Conservation (phyloP, 64 coral and sea anemone genomes). For the Actinia equina region DNA sequence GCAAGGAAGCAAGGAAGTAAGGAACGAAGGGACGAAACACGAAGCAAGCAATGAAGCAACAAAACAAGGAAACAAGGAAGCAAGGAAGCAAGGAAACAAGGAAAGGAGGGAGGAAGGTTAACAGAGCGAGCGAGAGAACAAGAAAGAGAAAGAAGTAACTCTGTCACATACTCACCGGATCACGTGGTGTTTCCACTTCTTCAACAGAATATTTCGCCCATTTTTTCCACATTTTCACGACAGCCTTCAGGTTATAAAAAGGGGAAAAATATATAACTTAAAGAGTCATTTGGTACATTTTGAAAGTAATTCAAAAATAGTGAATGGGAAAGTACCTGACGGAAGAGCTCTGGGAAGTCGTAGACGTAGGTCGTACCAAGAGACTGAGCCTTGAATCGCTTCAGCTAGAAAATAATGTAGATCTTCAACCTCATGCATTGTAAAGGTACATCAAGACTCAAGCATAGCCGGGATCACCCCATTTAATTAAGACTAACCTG, state of each 20-base stretch:
- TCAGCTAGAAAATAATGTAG: slow-evolving; percentile 54
- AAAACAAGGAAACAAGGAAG: too few species aligned
- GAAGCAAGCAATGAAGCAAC: too few species aligned
- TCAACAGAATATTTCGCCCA: slow-evolving; percentile 30
- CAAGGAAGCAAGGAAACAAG: too few species aligned
- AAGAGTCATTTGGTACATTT: neutral
- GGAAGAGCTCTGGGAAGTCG: slow-evolving; percentile 93
- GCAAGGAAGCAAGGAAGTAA: too few species aligned
- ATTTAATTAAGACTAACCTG: slow-evolving; percentile 43
- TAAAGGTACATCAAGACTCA: too few species aligned
- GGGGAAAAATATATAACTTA: neutral
- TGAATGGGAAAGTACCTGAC: slow-evolving; percentile 19
- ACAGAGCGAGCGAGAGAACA: too few species aligned
- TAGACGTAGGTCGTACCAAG: slow-evolving; percentile 96
- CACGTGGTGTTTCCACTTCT: slow-evolving; percentile 21
- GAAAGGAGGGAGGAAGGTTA: too few species aligned
- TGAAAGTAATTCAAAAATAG: neutral
- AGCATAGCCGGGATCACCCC: too few species aligned
- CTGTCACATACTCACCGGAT: neutral
- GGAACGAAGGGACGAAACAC: too few species aligned
- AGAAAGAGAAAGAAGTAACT: too few species aligned
- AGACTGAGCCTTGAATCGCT: slow-evolving; percentile 88
- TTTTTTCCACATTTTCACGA: slow-evolving; percentile 59
- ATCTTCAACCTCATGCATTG: too few species aligned
- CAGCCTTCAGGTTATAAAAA: slow-evolving; percentile 33